Conservation (phyloP, 2,113 vertebrate genomes). For the Loxodonta africana region DNA sequence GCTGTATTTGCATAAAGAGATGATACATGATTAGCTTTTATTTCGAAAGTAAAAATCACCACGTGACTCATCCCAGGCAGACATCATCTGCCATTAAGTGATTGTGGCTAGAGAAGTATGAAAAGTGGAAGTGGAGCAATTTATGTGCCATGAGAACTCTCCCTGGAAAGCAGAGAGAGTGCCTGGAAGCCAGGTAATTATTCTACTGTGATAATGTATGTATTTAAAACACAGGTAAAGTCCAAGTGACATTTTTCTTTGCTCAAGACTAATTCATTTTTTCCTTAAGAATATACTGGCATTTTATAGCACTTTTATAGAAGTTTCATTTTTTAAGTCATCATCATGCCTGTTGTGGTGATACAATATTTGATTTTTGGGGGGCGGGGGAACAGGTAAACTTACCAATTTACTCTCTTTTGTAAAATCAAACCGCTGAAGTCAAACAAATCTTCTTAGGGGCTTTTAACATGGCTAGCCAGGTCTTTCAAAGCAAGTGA, state of each 20-base stretch:
- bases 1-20: background rate
- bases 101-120: background rate
- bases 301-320: background rate
- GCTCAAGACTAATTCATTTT: background rate
- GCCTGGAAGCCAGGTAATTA: background rate
- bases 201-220: background rate
- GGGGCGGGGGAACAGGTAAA: background rate
- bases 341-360: background rate
- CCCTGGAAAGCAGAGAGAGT: background rate
- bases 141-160: background rate
- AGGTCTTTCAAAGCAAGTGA: background rate
- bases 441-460: background rate
- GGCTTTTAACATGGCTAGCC: background rate
- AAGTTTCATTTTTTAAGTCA: conserved; percentile 3
- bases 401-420: background rate
- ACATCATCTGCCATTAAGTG: background rate
- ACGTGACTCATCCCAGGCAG: background rate
- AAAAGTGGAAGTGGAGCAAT: background rate
- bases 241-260: background rate
- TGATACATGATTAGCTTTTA: background rate
- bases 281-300: background rate
- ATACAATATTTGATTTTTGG: background rate
- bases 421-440: background rate
- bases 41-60: conserved; percentile 1
- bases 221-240: background rate